Evolutionary conservation across 2,113 vertebrate species (phyloP), one percentile per base, ranked within the genome.

Genomic region (Corythaixoides concolor): DNA sequence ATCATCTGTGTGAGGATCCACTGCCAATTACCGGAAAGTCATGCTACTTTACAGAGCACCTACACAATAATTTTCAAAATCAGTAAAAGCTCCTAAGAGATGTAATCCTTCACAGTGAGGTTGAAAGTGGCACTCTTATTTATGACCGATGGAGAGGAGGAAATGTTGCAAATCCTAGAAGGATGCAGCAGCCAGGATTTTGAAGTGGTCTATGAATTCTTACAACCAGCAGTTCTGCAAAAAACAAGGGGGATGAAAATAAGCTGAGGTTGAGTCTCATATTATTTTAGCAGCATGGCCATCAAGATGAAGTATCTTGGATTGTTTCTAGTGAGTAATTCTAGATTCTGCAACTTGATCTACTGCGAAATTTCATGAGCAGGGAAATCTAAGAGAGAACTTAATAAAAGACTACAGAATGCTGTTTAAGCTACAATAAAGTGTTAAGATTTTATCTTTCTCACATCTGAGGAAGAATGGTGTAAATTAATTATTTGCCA

Each of bases 371-470:
- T 69, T 74, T 32, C 79, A 76, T 12, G 4, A 79, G 41, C 19
- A 66, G 35, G 69, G 53, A 80, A 95, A 90, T 74, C 49, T 18
- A 59, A 66, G 15, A 80, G 12, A 69, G 14, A 58, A 39, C 45
- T 68, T 70, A 55, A 8, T 59, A 74, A 81, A n/a, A 95, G 52
- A 69, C 22, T 32, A 86, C 13, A 53, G 11, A 82, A 67, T 49
- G 45, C 49, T 58, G 26, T 68, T 92, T 75, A 87, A 37, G 56
- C 33, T 79, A 63, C 59, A 59, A 64, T 5, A 21, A 45, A 83
- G 60, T 28, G n/a, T 64, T 64, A 92, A 59, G n/a, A 89, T 45
- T 90, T 85, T 76, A 87, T 91, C 47, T 55, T 81, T 77, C 81
- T 82, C 43, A 63, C 14, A 88, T 70, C 60, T 85, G n/a, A 95